Conservation (phyloP, 2,888 invertebrate species). For the Unio pictorum region DNA sequence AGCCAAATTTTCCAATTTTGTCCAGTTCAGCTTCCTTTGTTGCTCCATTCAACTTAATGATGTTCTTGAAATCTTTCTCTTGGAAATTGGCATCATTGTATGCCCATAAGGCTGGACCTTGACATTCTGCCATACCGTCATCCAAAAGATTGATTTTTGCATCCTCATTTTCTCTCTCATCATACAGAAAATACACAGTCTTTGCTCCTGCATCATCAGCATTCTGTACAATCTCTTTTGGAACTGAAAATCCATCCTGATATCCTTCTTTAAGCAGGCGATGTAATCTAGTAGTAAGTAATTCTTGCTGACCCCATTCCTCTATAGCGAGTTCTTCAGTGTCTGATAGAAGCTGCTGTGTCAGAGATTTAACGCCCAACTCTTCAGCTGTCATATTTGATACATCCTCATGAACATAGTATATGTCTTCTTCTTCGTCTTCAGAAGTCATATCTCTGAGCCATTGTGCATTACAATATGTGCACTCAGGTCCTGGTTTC, state of each 20-base stretch:
- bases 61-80: slow-evolving; percentile 62
- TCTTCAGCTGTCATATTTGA: slow-evolving; percentile 41
- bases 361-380: slow-evolving; percentile 52
- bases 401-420: slow-evolving; percentile 47
- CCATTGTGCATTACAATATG: slow-evolving; percentile 22
- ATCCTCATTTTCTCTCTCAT: slow-evolving; percentile 52
- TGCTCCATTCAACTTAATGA: slow-evolving; percentile 62
- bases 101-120: slow-evolving; percentile 68
- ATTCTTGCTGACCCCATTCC: slow-evolving; percentile 56
- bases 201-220: slow-evolving; percentile 58
- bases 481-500: too few relatives aligned
- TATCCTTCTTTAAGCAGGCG: slow-evolving; percentile 50
- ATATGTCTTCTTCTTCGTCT: slow-evolving; percentile 19
- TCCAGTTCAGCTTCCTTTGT: slow-evolving; percentile 56
- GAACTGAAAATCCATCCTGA: slow-evolving; percentile 59
- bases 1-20: slow-evolving; percentile 66
- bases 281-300: slow-evolving; percentile 49
- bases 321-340: slow-evolving; percentile 24
- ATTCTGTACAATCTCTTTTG: slow-evolving; percentile 61
- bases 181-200: slow-evolving; percentile 50
- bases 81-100: slow-evolving; percentile 64
- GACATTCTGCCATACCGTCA: slow-evolving; percentile 58
- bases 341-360: slow-evolving; percentile 44
- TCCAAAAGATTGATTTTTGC: slow-evolving; percentile 40
- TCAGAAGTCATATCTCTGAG: slow-evolving; percentile 5